Evolutionary conservation across 2,888 invertebrate species (phyloP).

Genomic region (Brachycybe producta): DNA sequence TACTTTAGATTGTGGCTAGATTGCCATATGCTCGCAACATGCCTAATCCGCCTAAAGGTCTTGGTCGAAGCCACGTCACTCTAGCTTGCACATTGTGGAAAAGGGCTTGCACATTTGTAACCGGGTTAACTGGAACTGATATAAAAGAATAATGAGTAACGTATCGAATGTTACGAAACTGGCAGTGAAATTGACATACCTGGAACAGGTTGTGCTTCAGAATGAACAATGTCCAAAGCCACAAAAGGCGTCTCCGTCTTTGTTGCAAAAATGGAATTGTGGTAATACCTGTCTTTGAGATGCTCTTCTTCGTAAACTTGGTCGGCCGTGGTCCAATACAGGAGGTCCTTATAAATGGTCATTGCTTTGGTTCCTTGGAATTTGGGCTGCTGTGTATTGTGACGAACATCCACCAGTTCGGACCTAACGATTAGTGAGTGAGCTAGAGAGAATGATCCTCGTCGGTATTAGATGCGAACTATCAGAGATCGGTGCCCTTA

Average conservation of each 20-base stretch:
- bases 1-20: constrained; percentile 13
- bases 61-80: constrained; percentile 69
- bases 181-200: constrained; percentile 24
- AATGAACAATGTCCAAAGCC: constrained; percentile 45
- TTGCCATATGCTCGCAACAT: constrained; percentile 31
- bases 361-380: constrained; percentile 61
- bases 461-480: too few species aligned
- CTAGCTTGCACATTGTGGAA: constrained; percentile 53
- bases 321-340: constrained; percentile 74
- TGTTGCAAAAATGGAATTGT: constrained; percentile 50
- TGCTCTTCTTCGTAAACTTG: constrained; percentile 67
- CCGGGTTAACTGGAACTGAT: constrained; percentile 64
- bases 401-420: constrained; percentile 53
- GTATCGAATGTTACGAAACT: neutral
- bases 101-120: constrained; percentile 63
- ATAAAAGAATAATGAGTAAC: constrained; percentile 28
- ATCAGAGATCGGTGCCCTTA: too few species aligned
- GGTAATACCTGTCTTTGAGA: constrained; percentile 55
- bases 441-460: neutral
- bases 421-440: constrained; percentile 41
- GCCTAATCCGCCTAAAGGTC: constrained; percentile 58
- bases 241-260: constrained; percentile 40
- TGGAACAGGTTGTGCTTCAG: constrained; percentile 54
- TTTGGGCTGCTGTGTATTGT: constrained; percentile 58
- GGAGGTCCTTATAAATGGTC: constrained; percentile 58